Evolutionary conservation across 2,888 invertebrate species (phyloP), one percentile per base, ranked within the genome.

Genomic region (Sipha maydis): DNA sequence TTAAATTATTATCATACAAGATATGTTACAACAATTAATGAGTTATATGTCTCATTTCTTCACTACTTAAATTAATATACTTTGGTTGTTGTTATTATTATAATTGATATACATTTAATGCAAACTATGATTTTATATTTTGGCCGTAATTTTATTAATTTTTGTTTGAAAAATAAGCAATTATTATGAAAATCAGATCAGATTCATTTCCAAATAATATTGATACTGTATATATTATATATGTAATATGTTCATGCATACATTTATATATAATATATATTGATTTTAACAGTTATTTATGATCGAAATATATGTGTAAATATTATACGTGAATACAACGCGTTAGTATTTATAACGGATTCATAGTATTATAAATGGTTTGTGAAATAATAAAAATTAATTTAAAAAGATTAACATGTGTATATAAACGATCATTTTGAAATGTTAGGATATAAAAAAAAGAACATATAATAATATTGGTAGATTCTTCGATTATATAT

Each of bases 331-430:
- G 5, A 11, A 61, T 79, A 61, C 17, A 80, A 38, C 54, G 21
- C 56, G 54, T 48, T 48, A 48, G 14, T 69, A 69, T 41, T 28
- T 41, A 41, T 69, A 82, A 82, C 82, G 41, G 69, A 82, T 83
- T 83, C 48, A 25, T 41, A 82, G 34, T 31, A 34, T 31, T 48
- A 83, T 71, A 71, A 83, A 71, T 54, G 71, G 31, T 71, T 21
- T 48, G 48, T 71, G 31, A 83, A 71, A 48, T 83, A 54, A 71
- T 71, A 83, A 48, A n/a, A 83, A 83, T 71, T 71, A 25, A 83
- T 54, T 71, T 71, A 25, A 71, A 71, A 54, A 71, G 11, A 48
- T 48, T 48, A 48, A 1, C 48, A 3, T 48, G 48, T 41, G 41
- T 9, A 41, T 3, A 48, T 48, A 14, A 48, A 48, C 48, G 48